phyloP scores from a whole-genome alignment of 1,140 invertebrate genomes.

The Caenorhabditis briggsae region DNA sequence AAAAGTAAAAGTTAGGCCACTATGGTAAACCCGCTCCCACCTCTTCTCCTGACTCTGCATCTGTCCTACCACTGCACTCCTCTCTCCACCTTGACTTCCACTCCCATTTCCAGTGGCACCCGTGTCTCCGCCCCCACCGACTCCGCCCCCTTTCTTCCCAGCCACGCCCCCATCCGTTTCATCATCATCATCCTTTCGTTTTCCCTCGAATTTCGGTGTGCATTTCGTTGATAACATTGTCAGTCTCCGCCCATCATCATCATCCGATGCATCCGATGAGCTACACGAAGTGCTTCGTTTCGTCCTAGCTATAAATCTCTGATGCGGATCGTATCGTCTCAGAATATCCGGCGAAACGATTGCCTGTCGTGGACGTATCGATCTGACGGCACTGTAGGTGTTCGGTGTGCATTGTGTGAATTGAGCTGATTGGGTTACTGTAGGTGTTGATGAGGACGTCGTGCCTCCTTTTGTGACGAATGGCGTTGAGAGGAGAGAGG shows the following conservation, averaged over 20 bases:
- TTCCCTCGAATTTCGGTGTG: background rate
- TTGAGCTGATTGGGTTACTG: background rate
- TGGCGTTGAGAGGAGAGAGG: background rate
- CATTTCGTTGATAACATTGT: slow-evolving; percentile 51
- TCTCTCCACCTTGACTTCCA: background rate
- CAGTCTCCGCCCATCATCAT: slow-evolving; percentile 63
- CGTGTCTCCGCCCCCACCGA: background rate
- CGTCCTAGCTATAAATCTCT: slow-evolving; percentile 61
- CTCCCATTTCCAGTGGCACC: background rate
- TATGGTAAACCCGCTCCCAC: background rate
- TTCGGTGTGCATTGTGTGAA: slow-evolving; percentile 9
- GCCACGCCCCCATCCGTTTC: slow-evolving; percentile 9
- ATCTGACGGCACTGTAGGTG: slow-evolving; percentile 65
- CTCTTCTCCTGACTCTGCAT: slow-evolving; percentile 43
- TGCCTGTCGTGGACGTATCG: slow-evolving; percentile 69
- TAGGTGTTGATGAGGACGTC: background rate
- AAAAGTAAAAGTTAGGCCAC: too few relatives aligned
- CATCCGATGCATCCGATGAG: slow-evolving; percentile 69
- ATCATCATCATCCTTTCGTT: slow-evolving; percentile 27
- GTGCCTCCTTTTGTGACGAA: background rate
- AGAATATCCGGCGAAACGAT: slow-evolving; percentile 71
- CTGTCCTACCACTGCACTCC: background rate
- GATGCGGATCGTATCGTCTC: slow-evolving; percentile 67
- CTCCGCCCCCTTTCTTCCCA: background rate
- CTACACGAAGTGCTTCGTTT: slow-evolving; percentile 71